phyloP scores from a whole-genome alignment of 1,140 invertebrate species.

The Globodera rostochiensis region DNA sequence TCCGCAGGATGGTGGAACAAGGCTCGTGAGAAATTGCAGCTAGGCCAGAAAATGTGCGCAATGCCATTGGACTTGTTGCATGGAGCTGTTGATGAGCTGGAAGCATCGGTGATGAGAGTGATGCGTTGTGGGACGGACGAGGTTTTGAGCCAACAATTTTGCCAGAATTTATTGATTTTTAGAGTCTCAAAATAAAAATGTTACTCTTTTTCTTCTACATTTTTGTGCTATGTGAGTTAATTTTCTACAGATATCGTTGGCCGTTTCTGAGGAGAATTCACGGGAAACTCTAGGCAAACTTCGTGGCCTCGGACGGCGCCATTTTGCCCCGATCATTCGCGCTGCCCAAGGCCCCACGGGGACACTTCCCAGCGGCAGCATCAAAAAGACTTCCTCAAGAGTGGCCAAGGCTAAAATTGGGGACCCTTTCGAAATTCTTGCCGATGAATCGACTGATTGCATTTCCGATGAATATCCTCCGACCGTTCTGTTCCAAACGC shows the following conservation, averaged over 20 bases:
- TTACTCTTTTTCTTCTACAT: no score
- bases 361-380: constrained; percentile 12
- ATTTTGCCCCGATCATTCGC: constrained; percentile 34
- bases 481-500: not conserved
- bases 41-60: constrained; percentile 42
- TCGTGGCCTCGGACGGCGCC: constrained; percentile 34
- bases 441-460: constrained; percentile 24
- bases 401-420: constrained; percentile 7
- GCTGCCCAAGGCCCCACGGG: constrained; percentile 27
- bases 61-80: constrained; percentile 35
- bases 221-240: no score
- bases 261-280: not conserved
- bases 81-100: constrained; percentile 31
- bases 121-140: constrained; percentile 19
- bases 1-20: constrained; percentile 34
- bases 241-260: not conserved
- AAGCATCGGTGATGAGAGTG: constrained; percentile 15
- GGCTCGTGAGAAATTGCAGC: constrained; percentile 45
- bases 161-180: no score
- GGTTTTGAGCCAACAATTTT: not conserved
- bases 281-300: constrained; percentile 37
- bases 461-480: not conserved
- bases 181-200: no score
- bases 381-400: not conserved
- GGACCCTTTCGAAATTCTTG: constrained; percentile 42